Conservation (phyloP, 2,888 invertebrate species). For the Cosmopolites sordidus region DNA sequence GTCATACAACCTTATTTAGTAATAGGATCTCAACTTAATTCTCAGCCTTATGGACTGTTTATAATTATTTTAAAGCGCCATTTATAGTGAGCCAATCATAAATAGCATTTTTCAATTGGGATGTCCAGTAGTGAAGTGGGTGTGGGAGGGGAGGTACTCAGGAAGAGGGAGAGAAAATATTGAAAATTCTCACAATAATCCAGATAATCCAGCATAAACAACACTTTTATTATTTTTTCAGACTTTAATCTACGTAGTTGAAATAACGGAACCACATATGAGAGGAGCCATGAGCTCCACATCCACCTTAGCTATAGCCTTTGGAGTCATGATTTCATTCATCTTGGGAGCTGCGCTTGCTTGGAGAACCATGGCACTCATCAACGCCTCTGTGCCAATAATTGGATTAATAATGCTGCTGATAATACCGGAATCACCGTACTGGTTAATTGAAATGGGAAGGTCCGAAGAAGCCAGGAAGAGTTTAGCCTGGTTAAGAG, state of each 20-base stretch:
- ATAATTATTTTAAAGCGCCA: no score
- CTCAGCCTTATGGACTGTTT: no score
- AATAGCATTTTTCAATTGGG: no score
- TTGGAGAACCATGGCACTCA: slow-evolving; percentile 67
- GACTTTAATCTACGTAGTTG: slow-evolving; percentile 78
- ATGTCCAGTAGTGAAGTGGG: no score
- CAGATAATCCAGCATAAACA: no score
- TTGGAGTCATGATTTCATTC: slow-evolving; percentile 74
- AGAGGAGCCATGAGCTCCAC: slow-evolving; percentile 70
- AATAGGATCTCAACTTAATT: no score
- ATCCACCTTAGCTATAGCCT: slow-evolving; percentile 68
- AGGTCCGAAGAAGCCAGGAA: slow-evolving; percentile 62
- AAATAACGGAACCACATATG: slow-evolving; percentile 73
- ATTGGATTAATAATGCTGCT: slow-evolving; percentile 60
- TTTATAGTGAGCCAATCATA: no score
- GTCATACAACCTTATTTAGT: background rate
- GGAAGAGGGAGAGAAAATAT: no score
- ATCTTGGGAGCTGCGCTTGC: slow-evolving; percentile 66
- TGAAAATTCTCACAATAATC: no score
- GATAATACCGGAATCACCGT: slow-evolving; percentile 75
- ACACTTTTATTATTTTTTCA: slow-evolving; percentile 34
- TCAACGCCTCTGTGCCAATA: slow-evolving; percentile 61
- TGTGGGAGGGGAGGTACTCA: no score
- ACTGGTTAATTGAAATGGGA: slow-evolving; percentile 69
- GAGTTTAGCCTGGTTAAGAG: slow-evolving; percentile 73